phyloP scores from a whole-genome alignment of 2,888 invertebrate genomes.

The Subacronicta megacephala region DNA sequence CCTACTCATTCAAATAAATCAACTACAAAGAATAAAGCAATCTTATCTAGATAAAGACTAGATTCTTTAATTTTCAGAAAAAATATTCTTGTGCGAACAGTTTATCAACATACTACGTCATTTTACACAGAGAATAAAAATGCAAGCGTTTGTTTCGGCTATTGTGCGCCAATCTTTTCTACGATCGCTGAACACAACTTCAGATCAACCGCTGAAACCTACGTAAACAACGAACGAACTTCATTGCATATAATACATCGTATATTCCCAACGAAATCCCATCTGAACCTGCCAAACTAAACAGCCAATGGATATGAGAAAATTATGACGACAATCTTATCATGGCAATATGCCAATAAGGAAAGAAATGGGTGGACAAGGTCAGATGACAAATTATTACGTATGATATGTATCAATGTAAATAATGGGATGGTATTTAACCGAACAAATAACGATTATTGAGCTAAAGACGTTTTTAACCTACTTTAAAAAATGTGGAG shows the following conservation, averaged over 20 bases:
- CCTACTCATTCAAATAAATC: no score
- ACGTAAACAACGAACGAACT: slow-evolving; percentile 48
- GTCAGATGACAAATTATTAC: slow-evolving; percentile 50
- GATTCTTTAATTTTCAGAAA: no score
- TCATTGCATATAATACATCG: slow-evolving; percentile 18
- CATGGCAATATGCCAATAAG: slow-evolving; percentile 78
- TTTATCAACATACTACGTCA: no score
- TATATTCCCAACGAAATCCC: slow-evolving; percentile 5
- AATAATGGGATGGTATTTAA: not conserved
- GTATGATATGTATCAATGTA: slow-evolving; percentile 8
- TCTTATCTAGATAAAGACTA: no score
- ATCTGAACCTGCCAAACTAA: not conserved
- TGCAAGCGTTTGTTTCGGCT: slow-evolving; percentile 7
- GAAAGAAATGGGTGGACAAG: slow-evolving; percentile 71
- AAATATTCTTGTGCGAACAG: no score
- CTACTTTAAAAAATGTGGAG: no score
- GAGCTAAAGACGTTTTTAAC: not conserved
- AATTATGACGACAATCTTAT: slow-evolving; percentile 22
- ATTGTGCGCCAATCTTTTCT: slow-evolving; percentile 43
- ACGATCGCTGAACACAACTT: slow-evolving; percentile 56
- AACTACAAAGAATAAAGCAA: no score
- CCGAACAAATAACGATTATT: not conserved
- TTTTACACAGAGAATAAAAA: no score
- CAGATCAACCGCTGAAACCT: slow-evolving; percentile 56
- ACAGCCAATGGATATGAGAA: slow-evolving; percentile 38